phyloP scores from a whole-genome alignment of 23 tunicate genomes.

The Aplidium turbinatum region DNA sequence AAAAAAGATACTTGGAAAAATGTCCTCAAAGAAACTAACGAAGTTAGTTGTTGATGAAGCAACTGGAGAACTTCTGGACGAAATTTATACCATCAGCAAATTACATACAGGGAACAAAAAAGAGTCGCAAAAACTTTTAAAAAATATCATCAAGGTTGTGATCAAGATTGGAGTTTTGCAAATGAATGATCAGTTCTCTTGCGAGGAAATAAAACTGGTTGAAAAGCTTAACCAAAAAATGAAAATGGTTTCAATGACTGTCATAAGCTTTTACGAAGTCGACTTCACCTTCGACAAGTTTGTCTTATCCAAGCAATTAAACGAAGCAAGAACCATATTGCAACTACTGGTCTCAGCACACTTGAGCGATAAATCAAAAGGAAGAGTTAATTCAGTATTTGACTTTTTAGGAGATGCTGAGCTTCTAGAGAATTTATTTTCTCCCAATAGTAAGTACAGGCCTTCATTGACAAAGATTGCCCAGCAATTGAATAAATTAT shows the following conservation, averaged over 20 bases:
- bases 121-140: slow-evolving; percentile 67
- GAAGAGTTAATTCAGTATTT: slow-evolving; percentile 67
- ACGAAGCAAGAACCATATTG: slow-evolving; percentile 57
- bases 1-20: slow-evolving; percentile 91
- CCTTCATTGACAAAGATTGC: slow-evolving; percentile 56
- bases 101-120: slow-evolving; percentile 53
- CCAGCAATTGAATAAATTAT: slow-evolving; percentile 40
- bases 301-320: slow-evolving; percentile 76
- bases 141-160: slow-evolving; percentile 79
- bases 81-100: slow-evolving; percentile 59
- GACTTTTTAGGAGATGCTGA: slow-evolving; percentile 81
- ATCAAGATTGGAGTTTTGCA: slow-evolving; percentile 80
- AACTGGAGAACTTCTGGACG: slow-evolving; percentile 82
- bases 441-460: slow-evolving; percentile 47
- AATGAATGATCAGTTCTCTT: slow-evolving; percentile 65
- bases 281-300: slow-evolving; percentile 83
- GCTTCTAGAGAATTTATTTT: slow-evolving; percentile 69
- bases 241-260: slow-evolving; percentile 70
- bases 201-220: slow-evolving; percentile 56
- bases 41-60: slow-evolving; percentile 88
- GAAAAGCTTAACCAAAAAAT: slow-evolving; percentile 63
- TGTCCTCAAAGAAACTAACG: slow-evolving; percentile 85
- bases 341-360: slow-evolving; percentile 73
- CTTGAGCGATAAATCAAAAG: slow-evolving; percentile 63
- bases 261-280: slow-evolving; percentile 84